Evolutionary conservation across 2,797 vertebrate species (phyloP).

Genomic region (Limosa lapponica): DNA sequence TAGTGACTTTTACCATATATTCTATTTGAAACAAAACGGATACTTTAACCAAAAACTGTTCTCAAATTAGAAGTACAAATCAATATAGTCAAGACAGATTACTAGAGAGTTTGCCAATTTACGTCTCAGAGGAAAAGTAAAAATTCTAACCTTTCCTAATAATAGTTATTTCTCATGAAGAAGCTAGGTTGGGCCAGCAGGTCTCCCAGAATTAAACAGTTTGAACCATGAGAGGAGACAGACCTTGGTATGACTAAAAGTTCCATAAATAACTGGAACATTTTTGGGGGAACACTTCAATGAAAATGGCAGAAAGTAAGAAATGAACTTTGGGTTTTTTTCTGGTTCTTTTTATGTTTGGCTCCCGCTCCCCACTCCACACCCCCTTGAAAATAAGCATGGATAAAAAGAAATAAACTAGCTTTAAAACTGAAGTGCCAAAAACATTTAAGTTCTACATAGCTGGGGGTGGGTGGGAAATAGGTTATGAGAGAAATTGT

Average conservation of each 20-base stretch:
- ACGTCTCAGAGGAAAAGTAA: background rate
- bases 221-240: background rate
- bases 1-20: background rate
- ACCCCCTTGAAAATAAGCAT: background rate
- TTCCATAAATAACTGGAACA: background rate
- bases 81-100: background rate
- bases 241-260: background rate
- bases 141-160: background rate
- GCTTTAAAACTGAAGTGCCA: background rate
- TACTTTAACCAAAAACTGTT: background rate
- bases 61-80: background rate
- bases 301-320: background rate
- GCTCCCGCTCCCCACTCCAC: background rate
- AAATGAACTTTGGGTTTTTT: background rate
- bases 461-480: fast-evolving
- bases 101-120: background rate
- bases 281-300: background rate
- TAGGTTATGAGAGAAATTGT: background rate
- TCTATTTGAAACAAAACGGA: background rate
- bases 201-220: background rate
- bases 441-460: background rate
- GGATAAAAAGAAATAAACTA: background rate
- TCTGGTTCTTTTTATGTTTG: background rate
- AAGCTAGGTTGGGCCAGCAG: background rate
- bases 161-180: background rate